These are phyloP conservation scores for Theonella swinhoei DNA, from an alignment of 37 sponge, comb jelly and placozoan genomes.

Conservation along the genomic window DNA sequence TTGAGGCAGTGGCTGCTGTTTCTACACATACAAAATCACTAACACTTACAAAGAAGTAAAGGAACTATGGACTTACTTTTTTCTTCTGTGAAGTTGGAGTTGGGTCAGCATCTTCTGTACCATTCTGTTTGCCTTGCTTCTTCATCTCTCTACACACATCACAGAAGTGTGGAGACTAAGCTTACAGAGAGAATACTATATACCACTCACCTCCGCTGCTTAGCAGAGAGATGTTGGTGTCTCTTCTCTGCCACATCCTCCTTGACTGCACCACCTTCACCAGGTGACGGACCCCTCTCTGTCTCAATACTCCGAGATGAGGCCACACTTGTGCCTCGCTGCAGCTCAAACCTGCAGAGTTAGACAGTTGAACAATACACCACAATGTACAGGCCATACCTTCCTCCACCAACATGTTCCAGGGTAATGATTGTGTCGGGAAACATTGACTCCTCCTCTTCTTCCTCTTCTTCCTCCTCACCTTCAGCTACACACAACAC, in stretches of 20 bases:
- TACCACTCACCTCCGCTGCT: conserved; percentile 54
- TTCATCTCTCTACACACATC: neutral
- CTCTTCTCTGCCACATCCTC: neutral
- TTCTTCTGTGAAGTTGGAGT: neutral
- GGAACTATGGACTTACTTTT: neutral
- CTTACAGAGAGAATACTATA: neutral
- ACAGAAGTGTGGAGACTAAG: neutral
- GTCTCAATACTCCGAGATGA: conserved; percentile 8
- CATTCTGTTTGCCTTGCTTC: neutral
- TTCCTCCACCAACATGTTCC: conserved; percentile 39
- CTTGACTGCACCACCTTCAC: neutral
- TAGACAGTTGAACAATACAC: neutral
- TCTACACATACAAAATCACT: neutral
- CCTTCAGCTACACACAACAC: neutral
- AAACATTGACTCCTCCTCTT: conserved; percentile 40
- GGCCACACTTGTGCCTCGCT: conserved; percentile 38
- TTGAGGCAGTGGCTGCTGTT: neutral
- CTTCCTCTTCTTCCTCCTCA: conserved; percentile 41
- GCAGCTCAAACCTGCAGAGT: conserved; percentile 44
- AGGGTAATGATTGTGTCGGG: conserved; percentile 72
- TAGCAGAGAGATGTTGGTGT: conserved; percentile 65
- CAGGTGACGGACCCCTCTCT: neutral
- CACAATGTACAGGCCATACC: conserved; percentile 10
- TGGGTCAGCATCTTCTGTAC: neutral
- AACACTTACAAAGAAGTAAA: neutral